phyloP scores from a whole-genome alignment of 2,888 invertebrate species.

The Hoplodrina blanda region DNA sequence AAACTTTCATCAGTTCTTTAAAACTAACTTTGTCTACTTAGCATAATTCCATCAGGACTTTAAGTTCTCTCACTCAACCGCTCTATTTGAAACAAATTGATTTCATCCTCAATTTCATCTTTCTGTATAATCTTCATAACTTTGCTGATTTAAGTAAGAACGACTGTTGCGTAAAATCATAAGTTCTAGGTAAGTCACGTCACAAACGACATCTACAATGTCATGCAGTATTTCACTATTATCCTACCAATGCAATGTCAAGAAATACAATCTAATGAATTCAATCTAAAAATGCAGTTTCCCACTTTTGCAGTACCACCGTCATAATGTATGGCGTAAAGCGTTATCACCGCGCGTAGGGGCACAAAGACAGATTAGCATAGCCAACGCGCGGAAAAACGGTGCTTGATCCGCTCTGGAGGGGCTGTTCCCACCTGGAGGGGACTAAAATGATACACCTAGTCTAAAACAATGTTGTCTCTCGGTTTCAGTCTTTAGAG shows the following conservation, averaged over 20 bases:
- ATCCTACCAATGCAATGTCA: no score
- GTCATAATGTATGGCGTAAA: constrained; percentile 17
- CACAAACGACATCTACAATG: no score
- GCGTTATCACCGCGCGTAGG: constrained; percentile 17
- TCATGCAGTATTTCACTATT: no score
- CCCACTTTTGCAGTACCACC: constrained; percentile 6
- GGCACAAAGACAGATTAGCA: constrained; percentile 56
- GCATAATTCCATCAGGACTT: constrained; percentile 17
- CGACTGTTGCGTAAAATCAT: neutral
- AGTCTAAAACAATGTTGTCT: constrained; percentile 12
- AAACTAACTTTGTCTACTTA: constrained; percentile 34
- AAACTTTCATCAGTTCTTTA: constrained; percentile 23
- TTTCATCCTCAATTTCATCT: constrained; percentile 6
- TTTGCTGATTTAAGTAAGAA: neutral
- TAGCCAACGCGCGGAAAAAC: constrained; percentile 40
- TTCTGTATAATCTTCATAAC: neutral
- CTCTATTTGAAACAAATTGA: constrained; percentile 13
- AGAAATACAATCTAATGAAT: no score
- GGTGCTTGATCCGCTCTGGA: constrained; percentile 6
- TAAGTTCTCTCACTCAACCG: constrained; percentile 3
- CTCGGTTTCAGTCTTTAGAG: neutral
- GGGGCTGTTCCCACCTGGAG: neutral
- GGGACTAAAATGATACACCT: neutral
- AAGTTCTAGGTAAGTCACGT: neutral
- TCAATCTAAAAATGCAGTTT: neutral